A percentile compares a stretch with the other conserved stretches of the same genome.
Conservation (phyloP, 2,888 invertebrate genomes). For the Nycteola revayana region DNA sequence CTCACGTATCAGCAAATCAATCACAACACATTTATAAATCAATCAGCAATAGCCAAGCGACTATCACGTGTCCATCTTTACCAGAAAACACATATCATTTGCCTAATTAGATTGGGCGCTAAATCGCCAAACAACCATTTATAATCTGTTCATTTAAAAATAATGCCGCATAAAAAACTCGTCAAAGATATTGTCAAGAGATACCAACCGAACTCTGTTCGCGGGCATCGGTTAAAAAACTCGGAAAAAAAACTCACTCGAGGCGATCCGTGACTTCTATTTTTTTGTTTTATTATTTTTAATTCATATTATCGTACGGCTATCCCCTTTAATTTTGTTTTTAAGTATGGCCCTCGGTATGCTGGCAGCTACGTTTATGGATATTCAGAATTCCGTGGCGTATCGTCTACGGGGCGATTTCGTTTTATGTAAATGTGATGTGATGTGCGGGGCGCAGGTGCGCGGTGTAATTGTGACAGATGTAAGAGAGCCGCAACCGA, state of each 20-base stretch:
- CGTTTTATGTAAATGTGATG: constrained; percentile 73
- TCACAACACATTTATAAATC: constrained; percentile 48
- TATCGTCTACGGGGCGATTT: constrained; percentile 68
- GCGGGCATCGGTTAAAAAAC: constrained; percentile 72
- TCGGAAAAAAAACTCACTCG: constrained; percentile 72
- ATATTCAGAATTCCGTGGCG: constrained; percentile 77
- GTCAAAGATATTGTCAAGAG: constrained; percentile 81
- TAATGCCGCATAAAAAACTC: constrained; percentile 79
- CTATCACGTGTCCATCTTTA: constrained; percentile 52
- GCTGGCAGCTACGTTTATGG: constrained; percentile 80
- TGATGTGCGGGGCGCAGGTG: constrained; percentile 45
- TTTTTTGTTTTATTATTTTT: constrained; percentile 82
- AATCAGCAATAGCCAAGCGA: constrained; percentile 59
- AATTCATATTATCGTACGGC: constrained; percentile 82
- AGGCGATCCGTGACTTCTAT: constrained; percentile 81
- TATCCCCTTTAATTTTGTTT: constrained; percentile 82
- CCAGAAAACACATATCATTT: constrained; percentile 80
- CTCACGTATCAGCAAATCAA: constrained; percentile 22
- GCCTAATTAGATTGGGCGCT: constrained; percentile 82
- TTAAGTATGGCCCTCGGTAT: constrained; percentile 80
- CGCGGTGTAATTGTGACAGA: constrained; percentile 67
- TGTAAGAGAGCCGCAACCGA: constrained; percentile 42
- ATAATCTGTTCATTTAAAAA: constrained; percentile 82
- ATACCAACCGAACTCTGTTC: constrained; percentile 70
- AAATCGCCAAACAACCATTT: constrained; percentile 81